Percentiles rank a stretch among this genome's conserved stretches.
Evolutionary conservation across 1,140 invertebrate species (phyloP).

Genomic region (Drosophila sproati): DNA sequence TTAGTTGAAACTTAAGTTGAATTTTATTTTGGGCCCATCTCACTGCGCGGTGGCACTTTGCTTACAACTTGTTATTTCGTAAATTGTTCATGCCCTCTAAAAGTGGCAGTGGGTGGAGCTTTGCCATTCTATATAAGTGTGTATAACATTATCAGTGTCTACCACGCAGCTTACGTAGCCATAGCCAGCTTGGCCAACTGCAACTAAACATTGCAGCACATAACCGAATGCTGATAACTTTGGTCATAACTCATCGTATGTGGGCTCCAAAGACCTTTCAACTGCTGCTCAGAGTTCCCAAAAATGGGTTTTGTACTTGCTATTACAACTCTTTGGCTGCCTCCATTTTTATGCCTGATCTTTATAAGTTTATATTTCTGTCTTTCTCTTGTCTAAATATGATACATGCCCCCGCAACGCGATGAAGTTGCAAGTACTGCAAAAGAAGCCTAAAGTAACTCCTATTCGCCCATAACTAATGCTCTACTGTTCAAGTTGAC

Average conservation of each 20-base stretch:
- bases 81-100: constrained; percentile 19
- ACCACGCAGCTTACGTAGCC: constrained; percentile 39
- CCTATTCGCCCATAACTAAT: constrained; percentile 43
- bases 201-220: constrained; percentile 47
- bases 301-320: constrained; percentile 63
- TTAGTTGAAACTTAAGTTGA: constrained; percentile 49
- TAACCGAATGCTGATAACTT: constrained; percentile 60
- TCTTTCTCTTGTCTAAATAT: constrained; percentile 76
- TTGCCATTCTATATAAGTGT: constrained; percentile 7
- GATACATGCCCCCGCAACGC: constrained; percentile 62
- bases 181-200: constrained; percentile 4
- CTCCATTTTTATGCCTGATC: constrained; percentile 39
- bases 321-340: constrained; percentile 38
- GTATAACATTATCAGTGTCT: constrained; percentile 67
- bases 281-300: constrained; percentile 72
- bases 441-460: constrained; percentile 40
- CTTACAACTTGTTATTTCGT: constrained; percentile 42
- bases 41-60: background rate
- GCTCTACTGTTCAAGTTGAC: constrained; percentile 55
- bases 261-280: constrained; percentile 70
- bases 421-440: constrained; percentile 41
- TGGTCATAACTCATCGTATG: constrained; percentile 70
- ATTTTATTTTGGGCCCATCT: constrained; percentile 25
- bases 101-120: background rate
- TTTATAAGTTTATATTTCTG: constrained; percentile 79